Percentiles rank a stretch among this genome's conserved stretches.
phyloP scores from a whole-genome alignment of 1,140 invertebrate genomes.

The Drosophila dunni region DNA sequence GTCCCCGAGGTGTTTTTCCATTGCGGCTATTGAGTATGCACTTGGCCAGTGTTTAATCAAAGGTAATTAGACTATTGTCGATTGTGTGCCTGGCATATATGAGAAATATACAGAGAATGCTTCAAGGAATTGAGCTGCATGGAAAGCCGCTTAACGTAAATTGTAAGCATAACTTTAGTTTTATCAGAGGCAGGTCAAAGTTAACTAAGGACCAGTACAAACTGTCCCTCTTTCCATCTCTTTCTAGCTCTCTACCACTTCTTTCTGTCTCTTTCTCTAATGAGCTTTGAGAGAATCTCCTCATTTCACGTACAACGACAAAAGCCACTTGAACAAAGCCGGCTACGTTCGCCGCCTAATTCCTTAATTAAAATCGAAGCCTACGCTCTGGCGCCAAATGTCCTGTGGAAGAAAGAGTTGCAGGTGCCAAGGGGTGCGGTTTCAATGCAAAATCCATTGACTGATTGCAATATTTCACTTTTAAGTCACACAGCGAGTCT shows the following conservation, averaged over 20 bases:
- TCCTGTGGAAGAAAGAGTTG: neutral
- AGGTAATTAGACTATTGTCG: slow-evolving; percentile 74
- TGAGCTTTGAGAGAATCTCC: slow-evolving; percentile 63
- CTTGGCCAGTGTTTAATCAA: slow-evolving; percentile 73
- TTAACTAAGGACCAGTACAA: neutral
- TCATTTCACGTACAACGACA: slow-evolving; percentile 48
- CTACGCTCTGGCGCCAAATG: slow-evolving; percentile 54
- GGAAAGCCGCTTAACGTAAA: slow-evolving; percentile 17
- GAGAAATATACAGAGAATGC: neutral
- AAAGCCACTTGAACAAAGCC: slow-evolving; percentile 56
- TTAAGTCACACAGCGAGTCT: slow-evolving; percentile 67
- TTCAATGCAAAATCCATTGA: slow-evolving; percentile 72
- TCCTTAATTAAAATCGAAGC: slow-evolving; percentile 83
- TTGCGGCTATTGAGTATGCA: slow-evolving; percentile 55
- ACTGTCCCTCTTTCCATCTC: neutral
- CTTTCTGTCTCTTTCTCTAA: slow-evolving; percentile 42
- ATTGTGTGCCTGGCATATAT: slow-evolving; percentile 26
- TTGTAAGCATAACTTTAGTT: slow-evolving; percentile 20
- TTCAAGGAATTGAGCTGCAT: neutral
- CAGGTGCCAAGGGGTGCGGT: neutral
- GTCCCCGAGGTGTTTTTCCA: slow-evolving; percentile 50
- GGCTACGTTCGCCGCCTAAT: slow-evolving; percentile 64
- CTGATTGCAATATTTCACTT: slow-evolving; percentile 83
- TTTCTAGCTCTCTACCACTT: neutral
- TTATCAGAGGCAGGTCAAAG: neutral